A percentile compares a stretch with the other conserved stretches of the same genome.
Evolutionary conservation across 1,140 invertebrate genomes (phyloP).

Genomic region (Copidosoma floridanum): DNA sequence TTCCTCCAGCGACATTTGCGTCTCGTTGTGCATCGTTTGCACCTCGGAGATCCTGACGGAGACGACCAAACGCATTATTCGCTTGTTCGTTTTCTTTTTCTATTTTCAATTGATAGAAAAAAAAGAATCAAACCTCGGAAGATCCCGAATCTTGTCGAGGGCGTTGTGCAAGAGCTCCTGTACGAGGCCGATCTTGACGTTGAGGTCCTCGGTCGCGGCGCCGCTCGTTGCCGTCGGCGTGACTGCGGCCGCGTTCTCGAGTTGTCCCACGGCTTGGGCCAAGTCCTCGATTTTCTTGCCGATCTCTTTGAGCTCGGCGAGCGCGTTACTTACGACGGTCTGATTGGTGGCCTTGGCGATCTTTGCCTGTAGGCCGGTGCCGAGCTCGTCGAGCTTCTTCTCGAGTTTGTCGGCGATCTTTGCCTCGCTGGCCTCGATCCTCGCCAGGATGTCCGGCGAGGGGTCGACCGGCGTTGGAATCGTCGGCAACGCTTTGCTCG

Average conservation of each 20-base stretch:
- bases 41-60: conserved; percentile 42
- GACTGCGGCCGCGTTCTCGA: not conserved
- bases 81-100: too few species aligned
- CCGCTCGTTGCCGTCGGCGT: not conserved
- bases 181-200: conserved; percentile 33
- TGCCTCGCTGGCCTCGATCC: not conserved
- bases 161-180: conserved; percentile 44
- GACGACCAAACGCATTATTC: too few species aligned
- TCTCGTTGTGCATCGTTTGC: conserved; percentile 46
- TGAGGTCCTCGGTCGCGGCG: conserved; percentile 33
- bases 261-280: not conserved
- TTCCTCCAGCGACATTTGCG: conserved; percentile 44
- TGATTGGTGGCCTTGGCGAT: too few species aligned
- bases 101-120: not conserved
- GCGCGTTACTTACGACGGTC: too few species aligned
- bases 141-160: conserved; percentile 38
- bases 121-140: conserved; percentile 39
- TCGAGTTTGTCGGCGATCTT: not conserved
- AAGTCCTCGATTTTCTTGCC: not conserved
- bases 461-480: not conserved
- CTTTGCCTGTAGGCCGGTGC: too few species aligned
- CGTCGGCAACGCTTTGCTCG: not conserved
- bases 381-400: not conserved
- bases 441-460: not conserved
- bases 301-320: conserved; percentile 2